Conservation (phyloP, 2,797 vertebrate species). For the Pagetopsis macropterus region DNA sequence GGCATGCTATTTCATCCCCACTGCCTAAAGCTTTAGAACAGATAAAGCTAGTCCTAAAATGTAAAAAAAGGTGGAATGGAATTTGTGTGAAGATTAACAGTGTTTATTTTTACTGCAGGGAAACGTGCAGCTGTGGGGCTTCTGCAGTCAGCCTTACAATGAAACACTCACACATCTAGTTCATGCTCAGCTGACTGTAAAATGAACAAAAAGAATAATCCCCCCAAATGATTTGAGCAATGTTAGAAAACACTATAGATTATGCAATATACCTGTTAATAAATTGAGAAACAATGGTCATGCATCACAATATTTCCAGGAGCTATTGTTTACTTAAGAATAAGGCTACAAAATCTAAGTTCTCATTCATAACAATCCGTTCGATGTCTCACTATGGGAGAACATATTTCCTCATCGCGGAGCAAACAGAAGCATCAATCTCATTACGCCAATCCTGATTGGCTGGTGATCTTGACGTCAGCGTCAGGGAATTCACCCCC, state of each 20-base stretch:
- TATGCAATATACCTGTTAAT: conserved; percentile 5
- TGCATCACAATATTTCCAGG: neutral
- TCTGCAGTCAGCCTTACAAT: conserved; percentile 32
- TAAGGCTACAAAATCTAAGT: neutral
- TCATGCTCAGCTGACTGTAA: conserved; percentile 31
- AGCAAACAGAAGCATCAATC: too few species aligned
- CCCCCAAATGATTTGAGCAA: conserved; percentile 6
- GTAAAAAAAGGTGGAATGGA: conserved; percentile 2
- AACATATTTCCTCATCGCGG: too few species aligned
- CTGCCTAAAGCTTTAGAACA: conserved; percentile 4
- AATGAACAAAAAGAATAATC: conserved; percentile 22
- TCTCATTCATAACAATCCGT: too few species aligned
- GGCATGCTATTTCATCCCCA: neutral
- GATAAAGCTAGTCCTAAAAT: conserved; percentile 21
- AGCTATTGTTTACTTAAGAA: neutral
- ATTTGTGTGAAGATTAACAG: conserved; percentile 40
- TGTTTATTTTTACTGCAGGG: conserved; percentile 10
- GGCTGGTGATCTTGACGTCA: too few species aligned
- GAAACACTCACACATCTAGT: conserved; percentile 21
- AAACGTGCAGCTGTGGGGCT: conserved; percentile 31
- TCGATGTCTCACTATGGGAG: too few species aligned
- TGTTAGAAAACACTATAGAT: neutral
- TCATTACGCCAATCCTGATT: too few species aligned
- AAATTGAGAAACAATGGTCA: neutral
- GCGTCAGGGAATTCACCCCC: too few species aligned